Conservation (phyloP, 2,113 vertebrate species). For the Pantherophis guttatus region DNA sequence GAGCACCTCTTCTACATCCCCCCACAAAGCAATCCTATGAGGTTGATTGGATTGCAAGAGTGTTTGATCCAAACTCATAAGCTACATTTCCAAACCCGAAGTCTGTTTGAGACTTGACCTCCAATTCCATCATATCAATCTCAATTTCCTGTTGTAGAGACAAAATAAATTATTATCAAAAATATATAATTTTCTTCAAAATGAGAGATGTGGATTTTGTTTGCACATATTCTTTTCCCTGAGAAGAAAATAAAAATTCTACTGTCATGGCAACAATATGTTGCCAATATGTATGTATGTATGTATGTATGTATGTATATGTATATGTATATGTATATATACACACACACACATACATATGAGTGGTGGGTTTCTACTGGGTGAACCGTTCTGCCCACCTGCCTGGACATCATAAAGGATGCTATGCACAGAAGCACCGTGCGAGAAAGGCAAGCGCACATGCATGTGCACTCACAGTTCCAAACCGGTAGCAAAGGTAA, state of each 20-base stretch:
- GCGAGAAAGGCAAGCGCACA: no score
- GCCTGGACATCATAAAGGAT: no score
- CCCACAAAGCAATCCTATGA: not conserved
- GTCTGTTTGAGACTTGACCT: not conserved
- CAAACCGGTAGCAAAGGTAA: no score
- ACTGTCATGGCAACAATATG: not conserved
- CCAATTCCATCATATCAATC: not conserved
- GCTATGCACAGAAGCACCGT: no score
- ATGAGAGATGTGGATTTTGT: conserved; percentile 22
- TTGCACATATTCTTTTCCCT: conserved; percentile 23
- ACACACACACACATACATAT: no score
- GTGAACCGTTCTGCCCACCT: no score
- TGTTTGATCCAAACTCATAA: not conserved
- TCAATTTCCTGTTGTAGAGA: not conserved
- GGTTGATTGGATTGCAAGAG: not conserved
- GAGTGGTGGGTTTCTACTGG: no score
- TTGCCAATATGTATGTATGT: not conserved
- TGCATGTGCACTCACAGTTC: no score
- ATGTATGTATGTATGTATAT: not conserved
- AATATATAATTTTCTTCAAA: conserved; percentile 17
- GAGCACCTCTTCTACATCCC: not conserved
- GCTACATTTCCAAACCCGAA: not conserved
- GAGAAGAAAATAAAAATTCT: conserved; percentile 32
- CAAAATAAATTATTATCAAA: conserved; percentile 21
- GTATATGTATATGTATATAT: no score